A percentile compares a stretch with the other conserved stretches of the same genome.
Evolutionary conservation across 2,113 vertebrate species (phyloP).

Genomic region (Cathartes aura): DNA sequence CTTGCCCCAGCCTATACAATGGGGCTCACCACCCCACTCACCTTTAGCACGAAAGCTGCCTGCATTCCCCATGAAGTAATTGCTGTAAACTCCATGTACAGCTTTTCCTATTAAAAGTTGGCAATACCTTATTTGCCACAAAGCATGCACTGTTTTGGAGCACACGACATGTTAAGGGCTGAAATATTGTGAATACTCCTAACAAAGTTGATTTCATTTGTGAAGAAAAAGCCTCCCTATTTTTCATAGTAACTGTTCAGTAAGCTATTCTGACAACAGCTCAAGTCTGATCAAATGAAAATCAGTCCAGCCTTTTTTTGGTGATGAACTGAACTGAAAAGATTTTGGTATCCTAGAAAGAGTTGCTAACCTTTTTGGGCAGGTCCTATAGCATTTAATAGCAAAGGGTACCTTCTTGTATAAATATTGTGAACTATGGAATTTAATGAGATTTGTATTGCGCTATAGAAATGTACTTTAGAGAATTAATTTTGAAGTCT

Average conservation of each 20-base stretch:
- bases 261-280: conserved; percentile 13
- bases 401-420: conserved; percentile 11
- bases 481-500: conserved; percentile 64
- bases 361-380: conserved; percentile 41
- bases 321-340: not conserved
- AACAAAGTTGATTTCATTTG: conserved; percentile 13
- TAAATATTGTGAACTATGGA: conserved; percentile 36
- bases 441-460: conserved; percentile 60
- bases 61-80: not conserved
- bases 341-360: conserved; percentile 38
- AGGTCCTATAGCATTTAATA: conserved; percentile 37
- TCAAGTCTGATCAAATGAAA: conserved; percentile 24
- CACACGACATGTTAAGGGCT: not conserved
- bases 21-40: not conserved
- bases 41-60: not conserved
- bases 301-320: not conserved
- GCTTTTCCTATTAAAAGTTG: not conserved
- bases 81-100: not conserved
- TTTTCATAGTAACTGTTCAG: not conserved
- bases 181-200: not conserved
- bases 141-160: not conserved
- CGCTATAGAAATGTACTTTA: conserved; percentile 30
- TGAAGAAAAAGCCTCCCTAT: not conserved
- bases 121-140: not conserved
- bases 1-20: not conserved